Conservation (phyloP, 2,113 vertebrate genomes). For the Sinocyclocheilus anshuiensis region DNA sequence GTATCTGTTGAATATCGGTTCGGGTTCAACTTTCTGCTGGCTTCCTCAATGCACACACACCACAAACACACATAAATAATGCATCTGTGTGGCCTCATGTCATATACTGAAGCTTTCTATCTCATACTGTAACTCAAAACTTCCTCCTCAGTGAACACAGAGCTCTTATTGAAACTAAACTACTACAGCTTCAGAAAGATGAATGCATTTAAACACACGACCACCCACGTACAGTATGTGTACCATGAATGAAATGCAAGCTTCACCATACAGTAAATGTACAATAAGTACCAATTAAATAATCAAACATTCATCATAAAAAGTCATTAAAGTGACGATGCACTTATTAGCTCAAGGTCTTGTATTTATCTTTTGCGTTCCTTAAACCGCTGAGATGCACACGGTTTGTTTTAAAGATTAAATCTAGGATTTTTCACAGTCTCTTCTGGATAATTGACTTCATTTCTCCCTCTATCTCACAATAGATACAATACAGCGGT, state of each 20-base stretch:
- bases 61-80: neutral
- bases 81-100: neutral
- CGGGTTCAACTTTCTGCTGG: neutral
- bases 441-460: too few species aligned
- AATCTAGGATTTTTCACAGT: neutral
- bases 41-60: neutral
- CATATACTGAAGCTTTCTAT: too few species aligned
- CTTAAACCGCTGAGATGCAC: too few species aligned
- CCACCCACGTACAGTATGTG: neutral
- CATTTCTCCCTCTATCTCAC: too few species aligned
- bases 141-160: too few species aligned
- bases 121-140: too few species aligned
- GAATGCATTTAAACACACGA: too few species aligned
- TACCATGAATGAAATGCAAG: neutral
- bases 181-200: too few species aligned
- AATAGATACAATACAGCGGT: neutral
- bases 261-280: too few species aligned
- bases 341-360: neutral
- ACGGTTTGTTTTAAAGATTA: too few species aligned
- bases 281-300: neutral
- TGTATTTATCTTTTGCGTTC: neutral
- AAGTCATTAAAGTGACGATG: neutral
- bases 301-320: neutral
- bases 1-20: neutral
- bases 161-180: too few species aligned